phyloP scores from a whole-genome alignment of 2,113 vertebrate genomes.

The Melanerpes formicivorus region DNA sequence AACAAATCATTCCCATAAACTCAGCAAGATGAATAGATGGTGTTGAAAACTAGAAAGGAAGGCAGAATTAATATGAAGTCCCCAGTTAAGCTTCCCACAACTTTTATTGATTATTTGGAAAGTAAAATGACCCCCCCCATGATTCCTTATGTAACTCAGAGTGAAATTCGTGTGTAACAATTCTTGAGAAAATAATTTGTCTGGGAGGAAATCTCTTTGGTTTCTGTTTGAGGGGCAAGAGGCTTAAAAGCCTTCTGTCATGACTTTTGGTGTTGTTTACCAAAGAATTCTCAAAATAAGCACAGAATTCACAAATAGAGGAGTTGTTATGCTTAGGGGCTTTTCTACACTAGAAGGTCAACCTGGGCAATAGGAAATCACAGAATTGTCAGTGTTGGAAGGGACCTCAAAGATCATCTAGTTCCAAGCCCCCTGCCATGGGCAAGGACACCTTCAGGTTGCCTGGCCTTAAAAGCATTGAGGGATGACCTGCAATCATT shows the following conservation, averaged over 20 bases:
- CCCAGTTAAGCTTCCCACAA: slow-evolving; percentile 72
- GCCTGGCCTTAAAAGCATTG: too few species aligned
- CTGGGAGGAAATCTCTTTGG: slow-evolving; percentile 22
- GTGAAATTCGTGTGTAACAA: slow-evolving; percentile 63
- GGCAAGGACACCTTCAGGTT: too few species aligned
- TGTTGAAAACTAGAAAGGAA: slow-evolving; percentile 69
- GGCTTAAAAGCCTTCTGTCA: background rate
- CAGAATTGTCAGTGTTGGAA: too few species aligned
- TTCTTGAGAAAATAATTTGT: slow-evolving; percentile 53
- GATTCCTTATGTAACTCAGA: slow-evolving; percentile 63
- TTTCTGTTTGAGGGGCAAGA: background rate
- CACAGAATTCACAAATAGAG: background rate
- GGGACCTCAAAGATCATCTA: too few species aligned
- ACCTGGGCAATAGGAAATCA: background rate
- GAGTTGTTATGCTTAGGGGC: background rate
- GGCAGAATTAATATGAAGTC: slow-evolving; percentile 77
- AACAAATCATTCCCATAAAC: slow-evolving; percentile 73
- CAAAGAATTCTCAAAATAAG: background rate
- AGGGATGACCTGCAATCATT: background rate
- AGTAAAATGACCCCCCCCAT: slow-evolving; percentile 14
- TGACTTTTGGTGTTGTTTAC: background rate
- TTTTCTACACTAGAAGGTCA: background rate
- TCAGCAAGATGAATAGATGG: slow-evolving; percentile 74
- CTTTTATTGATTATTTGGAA: slow-evolving; percentile 75
- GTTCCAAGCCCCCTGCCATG: too few species aligned